Base-by-base conservation (phyloP, 1,140 invertebrate species). In the Plectus sambesii region DNA sequence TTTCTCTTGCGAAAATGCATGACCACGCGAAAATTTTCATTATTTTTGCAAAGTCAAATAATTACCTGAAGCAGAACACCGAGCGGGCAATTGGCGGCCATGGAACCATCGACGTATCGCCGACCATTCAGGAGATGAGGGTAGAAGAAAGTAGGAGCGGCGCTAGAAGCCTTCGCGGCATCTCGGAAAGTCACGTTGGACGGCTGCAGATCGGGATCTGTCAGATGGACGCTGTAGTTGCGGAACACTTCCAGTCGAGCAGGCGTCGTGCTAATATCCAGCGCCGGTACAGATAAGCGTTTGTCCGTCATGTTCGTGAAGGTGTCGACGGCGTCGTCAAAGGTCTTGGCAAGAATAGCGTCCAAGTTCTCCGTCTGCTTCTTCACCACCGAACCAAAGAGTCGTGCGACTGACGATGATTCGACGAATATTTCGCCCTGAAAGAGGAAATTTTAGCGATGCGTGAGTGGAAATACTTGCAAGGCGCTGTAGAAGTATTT, bases 91-190 rank as follows among this genome's bases (percentile, higher is more conserved):
- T 63, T 63, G 8, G 61, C 61, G 2, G 59, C 61, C 25, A 63
- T 49, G 38, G 56, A 60, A 42, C 61, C 61, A 51, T 63, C 61
- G 5, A 63, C 61, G 26, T 55, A 59, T 22, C 51, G 45, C 12
- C 39, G 41, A n/a, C 49, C 53, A 15, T 41, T 50, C 38, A 63
- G 23, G 3, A 22, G 15, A 35, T 58, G 59, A 8, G 61, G 62
- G 33, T 63, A 50, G 38, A 63, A 63, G 33, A 64, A 65, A n/a
- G 61, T 63, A 20, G 61, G 61, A 15, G 61, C 61, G 26, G 61
- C 61, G 38, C 58, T 57, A 27, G 19, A 59, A 54, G 61, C 59
- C 23, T 62, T 42, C 4, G 61, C 59, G n/a, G 62, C 61, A 47
- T 63, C 61, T 33, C 53, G 23, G 40, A 63, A 65, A n/a, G 37